A percentile compares a stretch with the other conserved stretches of the same genome.
Evolutionary conservation across 1,140 invertebrate genomes (phyloP).

Genomic region (Apocrypta bakeri): DNA sequence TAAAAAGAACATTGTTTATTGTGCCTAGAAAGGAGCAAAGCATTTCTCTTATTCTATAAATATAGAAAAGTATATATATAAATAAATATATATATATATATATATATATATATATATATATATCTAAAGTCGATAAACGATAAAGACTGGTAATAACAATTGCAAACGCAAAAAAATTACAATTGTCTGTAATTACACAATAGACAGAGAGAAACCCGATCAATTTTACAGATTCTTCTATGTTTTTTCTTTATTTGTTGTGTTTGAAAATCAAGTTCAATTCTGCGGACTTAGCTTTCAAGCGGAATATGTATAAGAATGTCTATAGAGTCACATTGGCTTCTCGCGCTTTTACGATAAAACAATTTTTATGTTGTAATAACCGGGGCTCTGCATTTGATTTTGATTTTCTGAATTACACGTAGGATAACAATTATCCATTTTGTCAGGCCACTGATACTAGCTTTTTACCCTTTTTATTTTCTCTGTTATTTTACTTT

Average conservation of each 20-base stretch:
- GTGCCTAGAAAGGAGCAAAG: slow-evolving; percentile 51
- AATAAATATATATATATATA: no score
- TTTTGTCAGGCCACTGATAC: slow-evolving; percentile 36
- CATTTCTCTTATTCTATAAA: slow-evolving; percentile 49
- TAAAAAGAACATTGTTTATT: slow-evolving; percentile 46
- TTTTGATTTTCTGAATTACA: slow-evolving; percentile 45
- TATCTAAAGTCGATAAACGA: slow-evolving; percentile 46
- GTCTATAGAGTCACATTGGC: slow-evolving; percentile 57
- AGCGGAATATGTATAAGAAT: slow-evolving; percentile 41
- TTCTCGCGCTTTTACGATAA: slow-evolving; percentile 48
- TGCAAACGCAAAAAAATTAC: slow-evolving; percentile 46
- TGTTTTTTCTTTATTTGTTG: slow-evolving; percentile 41
- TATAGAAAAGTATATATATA: slow-evolving; percentile 32
- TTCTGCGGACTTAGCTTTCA: slow-evolving; percentile 48
- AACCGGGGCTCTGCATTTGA: slow-evolving; percentile 40
- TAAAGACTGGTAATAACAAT: slow-evolving; percentile 52
- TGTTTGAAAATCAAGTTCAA: slow-evolving; percentile 46
- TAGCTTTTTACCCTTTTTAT: slow-evolving; percentile 40
- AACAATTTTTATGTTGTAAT: slow-evolving; percentile 22
- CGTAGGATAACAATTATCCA: slow-evolving; percentile 16
- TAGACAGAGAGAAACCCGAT: slow-evolving; percentile 2
- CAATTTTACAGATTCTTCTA: slow-evolving; percentile 44
- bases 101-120: slow-evolving; percentile 38
- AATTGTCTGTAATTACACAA: slow-evolving; percentile 48
- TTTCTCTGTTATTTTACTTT: slow-evolving; percentile 44